Conservation (phyloP, 2,113 vertebrate species). For the Myiagra hebetior region DNA sequence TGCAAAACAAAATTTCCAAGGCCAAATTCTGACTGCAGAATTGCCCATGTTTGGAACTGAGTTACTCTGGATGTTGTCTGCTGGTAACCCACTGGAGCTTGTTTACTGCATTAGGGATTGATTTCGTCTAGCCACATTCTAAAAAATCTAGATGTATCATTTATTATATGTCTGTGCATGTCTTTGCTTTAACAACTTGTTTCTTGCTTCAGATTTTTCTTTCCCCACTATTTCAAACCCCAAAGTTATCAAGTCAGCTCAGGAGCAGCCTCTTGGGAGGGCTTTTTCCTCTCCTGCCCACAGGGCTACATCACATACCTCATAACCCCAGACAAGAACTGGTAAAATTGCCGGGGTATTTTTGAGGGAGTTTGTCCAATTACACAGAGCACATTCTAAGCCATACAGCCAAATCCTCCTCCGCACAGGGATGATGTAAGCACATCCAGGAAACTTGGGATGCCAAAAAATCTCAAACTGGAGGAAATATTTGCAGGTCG, state of each 20-base stretch:
- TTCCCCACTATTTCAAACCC: background rate
- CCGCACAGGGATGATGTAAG: slow-evolving; percentile 56
- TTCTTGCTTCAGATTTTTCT: background rate
- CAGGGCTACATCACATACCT: background rate
- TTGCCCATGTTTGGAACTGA: background rate
- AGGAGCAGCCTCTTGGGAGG: slow-evolving; percentile 49
- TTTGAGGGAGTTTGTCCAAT: slow-evolving; percentile 43
- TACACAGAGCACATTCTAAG: slow-evolving; percentile 30
- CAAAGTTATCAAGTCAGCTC: background rate
- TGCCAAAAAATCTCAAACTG: slow-evolving; percentile 55
- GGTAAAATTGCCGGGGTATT: slow-evolving; percentile 23
- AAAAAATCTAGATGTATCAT: background rate
- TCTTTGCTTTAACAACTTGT: background rate
- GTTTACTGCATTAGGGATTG: background rate
- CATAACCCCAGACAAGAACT: slow-evolving; percentile 1
- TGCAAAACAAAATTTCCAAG: background rate
- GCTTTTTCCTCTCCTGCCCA: slow-evolving; percentile 42
- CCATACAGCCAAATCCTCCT: slow-evolving; percentile 45
- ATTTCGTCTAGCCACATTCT: background rate
- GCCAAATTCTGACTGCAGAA: background rate
- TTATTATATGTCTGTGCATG: background rate
- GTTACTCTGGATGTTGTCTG: background rate
- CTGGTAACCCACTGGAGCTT: background rate
- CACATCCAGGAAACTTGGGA: slow-evolving; percentile 57
- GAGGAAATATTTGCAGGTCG: slow-evolving; percentile 49